Percentiles rank a stretch among this genome's conserved stretches.
Evolutionary conservation across 2,797 vertebrate genomes (phyloP).

Genomic region (Chelonia mydas): DNA sequence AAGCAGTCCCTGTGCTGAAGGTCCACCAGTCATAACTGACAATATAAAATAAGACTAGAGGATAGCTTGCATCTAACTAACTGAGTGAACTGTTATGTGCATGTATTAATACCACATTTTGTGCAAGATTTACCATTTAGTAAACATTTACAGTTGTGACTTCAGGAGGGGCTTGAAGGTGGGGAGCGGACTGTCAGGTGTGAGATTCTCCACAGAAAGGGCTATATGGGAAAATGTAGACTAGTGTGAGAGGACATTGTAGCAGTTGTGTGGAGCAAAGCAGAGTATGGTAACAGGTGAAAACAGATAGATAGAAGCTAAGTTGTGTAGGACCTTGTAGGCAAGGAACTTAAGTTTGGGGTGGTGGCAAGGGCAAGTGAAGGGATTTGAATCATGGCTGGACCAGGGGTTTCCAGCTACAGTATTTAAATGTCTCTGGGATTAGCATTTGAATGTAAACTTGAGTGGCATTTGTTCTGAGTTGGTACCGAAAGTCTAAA

Average conservation of each 20-base stretch:
- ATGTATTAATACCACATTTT: neutral
- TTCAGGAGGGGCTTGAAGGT: neutral
- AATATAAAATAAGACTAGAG: neutral
- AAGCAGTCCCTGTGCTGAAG: neutral
- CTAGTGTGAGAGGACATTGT: neutral
- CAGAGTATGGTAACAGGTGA: neutral
- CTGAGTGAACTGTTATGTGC: neutral
- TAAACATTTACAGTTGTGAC: neutral
- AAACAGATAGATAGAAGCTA: neutral
- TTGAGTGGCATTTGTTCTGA: neutral
- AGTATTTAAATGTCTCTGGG: neutral
- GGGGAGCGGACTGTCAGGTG: rapidly evolving
- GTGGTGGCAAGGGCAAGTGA: neutral
- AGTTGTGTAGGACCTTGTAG: neutral
- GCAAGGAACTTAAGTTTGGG: neutral
- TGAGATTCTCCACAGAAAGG: neutral
- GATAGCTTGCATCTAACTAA: neutral
- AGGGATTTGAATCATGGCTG: neutral
- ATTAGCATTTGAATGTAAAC: neutral
- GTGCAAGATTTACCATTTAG: neutral
- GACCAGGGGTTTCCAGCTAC: neutral
- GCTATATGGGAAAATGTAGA: rapidly evolving
- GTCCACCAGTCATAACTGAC: neutral
- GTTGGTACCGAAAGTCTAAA: neutral
- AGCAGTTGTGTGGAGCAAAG: neutral